Evolutionary conservation across 2,113 vertebrate species (phyloP).

Genomic region (Hippolais icterina): DNA sequence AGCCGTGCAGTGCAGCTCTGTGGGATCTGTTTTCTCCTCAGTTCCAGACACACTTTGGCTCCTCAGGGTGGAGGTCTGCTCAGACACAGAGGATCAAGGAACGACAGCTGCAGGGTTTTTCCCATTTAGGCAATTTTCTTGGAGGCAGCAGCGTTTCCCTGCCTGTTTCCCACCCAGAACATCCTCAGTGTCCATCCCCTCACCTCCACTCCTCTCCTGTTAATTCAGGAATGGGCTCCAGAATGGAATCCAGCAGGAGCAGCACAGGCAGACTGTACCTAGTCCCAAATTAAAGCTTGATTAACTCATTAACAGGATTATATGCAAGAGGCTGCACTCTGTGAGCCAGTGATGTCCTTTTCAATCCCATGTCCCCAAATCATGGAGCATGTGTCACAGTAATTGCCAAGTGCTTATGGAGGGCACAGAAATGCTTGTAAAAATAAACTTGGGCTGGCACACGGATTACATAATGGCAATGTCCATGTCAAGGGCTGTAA

Average conservation of each 20-base stretch:
- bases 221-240: not conserved
- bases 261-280: not conserved
- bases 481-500: conserved; percentile 21
- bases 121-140: not conserved
- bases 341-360: not conserved
- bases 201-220: not conserved
- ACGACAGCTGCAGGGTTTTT: not conserved
- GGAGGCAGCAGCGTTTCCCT: not conserved
- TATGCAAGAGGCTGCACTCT: not conserved
- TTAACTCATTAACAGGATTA: not conserved
- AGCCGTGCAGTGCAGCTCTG: not conserved
- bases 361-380: not conserved
- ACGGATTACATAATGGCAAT: not conserved
- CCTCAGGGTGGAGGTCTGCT: not conserved
- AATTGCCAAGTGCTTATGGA: not conserved
- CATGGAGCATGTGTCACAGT: not conserved
- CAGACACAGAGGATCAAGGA: not conserved
- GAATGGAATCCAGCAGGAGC: not conserved
- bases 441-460: conserved; percentile 28
- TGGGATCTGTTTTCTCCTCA: fast-evolving
- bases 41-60: not conserved
- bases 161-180: not conserved
- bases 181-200: not conserved
- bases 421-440: not conserved
- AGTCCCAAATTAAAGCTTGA: not conserved